Evolutionary conservation across 1,140 invertebrate species (phyloP).

Genomic region (Pseudoatta argentina): DNA sequence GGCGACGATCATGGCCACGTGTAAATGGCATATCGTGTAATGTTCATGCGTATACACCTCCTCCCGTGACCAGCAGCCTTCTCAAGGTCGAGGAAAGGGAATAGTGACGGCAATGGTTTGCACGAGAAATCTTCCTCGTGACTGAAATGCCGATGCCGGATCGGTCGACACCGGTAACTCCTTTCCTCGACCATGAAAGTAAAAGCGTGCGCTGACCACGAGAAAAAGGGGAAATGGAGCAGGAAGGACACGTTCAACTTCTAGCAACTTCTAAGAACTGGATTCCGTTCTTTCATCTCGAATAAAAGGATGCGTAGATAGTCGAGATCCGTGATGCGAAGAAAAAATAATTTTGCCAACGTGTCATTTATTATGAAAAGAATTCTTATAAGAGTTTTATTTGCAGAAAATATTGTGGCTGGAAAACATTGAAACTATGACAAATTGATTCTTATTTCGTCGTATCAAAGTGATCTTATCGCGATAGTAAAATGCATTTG

Average conservation of each 20-base stretch:
- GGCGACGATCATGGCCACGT: conserved; percentile 1
- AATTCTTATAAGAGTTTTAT: no score
- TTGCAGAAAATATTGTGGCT: no score
- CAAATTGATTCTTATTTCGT: no score
- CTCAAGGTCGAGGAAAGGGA: conserved; percentile 74
- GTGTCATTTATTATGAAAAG: no score
- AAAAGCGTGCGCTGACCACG: conserved; percentile 49
- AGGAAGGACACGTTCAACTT: conserved; percentile 36
- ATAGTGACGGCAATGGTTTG: conserved; percentile 37
- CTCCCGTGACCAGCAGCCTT: conserved; percentile 41
- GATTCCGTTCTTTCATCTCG: conserved; percentile 13
- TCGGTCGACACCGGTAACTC: conserved; percentile 16
- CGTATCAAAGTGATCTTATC: no score
- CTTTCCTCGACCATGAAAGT: conserved; percentile 70
- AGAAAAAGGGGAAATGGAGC: conserved; percentile 46
- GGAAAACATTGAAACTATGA: no score
- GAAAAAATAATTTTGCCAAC: neutral
- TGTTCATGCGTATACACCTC: neutral
- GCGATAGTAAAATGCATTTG: no score
- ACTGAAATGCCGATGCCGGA: conserved; percentile 57
- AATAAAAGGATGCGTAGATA: neutral
- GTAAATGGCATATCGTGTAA: neutral
- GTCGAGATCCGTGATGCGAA: neutral
- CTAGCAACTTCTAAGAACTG: conserved; percentile 1
- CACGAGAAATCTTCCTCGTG: conserved; percentile 71